These are phyloP conservation scores for Poeciliopsis paucimaculata DNA, from an alignment of 2,797 vertebrate species.

Conservation along the genomic window DNA sequence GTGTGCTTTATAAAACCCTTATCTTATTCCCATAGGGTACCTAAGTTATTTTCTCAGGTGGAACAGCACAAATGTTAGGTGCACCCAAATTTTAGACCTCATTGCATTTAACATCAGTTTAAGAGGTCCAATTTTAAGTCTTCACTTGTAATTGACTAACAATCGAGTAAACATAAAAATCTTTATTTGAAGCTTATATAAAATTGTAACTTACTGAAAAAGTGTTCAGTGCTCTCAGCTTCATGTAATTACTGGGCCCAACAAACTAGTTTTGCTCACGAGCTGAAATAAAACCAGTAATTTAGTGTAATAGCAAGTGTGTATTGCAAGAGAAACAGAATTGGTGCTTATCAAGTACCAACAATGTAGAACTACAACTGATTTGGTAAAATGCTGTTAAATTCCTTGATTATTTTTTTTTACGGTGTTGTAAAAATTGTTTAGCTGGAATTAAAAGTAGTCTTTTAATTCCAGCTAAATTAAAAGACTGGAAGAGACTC, in stretches of 20 bases:
- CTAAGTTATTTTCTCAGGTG: background rate
- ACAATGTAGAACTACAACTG: background rate
- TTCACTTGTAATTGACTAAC: background rate
- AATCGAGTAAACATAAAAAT: background rate
- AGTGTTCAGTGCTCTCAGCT: background rate
- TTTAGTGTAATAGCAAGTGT: background rate
- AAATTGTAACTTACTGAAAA: background rate
- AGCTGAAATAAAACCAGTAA: background rate
- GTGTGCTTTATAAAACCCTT: background rate
- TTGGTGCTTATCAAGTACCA: background rate
- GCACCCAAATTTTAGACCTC: background rate
- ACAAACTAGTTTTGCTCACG: background rate
- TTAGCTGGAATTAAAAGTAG: background rate
- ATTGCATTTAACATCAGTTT: background rate
- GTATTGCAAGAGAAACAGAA: background rate
- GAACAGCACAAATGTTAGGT: background rate
- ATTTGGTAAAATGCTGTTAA: background rate
- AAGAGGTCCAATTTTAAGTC: background rate
- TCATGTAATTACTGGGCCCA: background rate
- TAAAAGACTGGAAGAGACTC: conserved; percentile 8
- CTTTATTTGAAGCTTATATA: background rate
- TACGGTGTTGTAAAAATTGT: background rate
- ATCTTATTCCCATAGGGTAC: background rate
- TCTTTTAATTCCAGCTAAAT: background rate
- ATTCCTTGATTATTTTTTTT: too few relatives aligned